Evolutionary conservation across 2,888 invertebrate genomes (phyloP), one percentile per base, ranked within the genome.

Genomic region (Platynereis dumerilii): DNA sequence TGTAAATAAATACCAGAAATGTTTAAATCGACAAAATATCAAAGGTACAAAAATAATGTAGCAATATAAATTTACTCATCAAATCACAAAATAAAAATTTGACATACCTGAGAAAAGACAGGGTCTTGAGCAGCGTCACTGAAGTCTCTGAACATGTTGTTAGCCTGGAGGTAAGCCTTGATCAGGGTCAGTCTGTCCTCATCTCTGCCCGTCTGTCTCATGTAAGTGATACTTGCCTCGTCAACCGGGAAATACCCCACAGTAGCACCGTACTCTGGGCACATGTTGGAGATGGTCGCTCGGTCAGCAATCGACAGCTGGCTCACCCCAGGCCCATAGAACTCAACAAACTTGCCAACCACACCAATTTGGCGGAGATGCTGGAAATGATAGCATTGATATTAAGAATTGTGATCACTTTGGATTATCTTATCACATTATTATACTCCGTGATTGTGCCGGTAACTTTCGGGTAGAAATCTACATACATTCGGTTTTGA

Each of bases 231-330:
- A 29, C 94, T 92, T 67, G 86, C 86, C 29, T 87, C 84, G 85
- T 97, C 97, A 0, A 96, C 92, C 0, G 97, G 94, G 86, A 98
- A 98, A 85, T 91, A 95, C 0, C 94, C 96, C 3, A 95, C 91
- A 0, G 97, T 98, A 20, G 97, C 98, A 0, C 98, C 98, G 82
- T 97, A 98, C 84, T 95, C 94, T 0, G 98, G 98, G 80, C 96
- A 96, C 98, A 99, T 98, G 86, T 99, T 99, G 72, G 96, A 93
- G 62, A 99, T 94, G 0, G 98, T 99, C 0, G 98, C 96, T 54
- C 98, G 87, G 86, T 99, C 98, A 0, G 98, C 97, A 68, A 99
- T 94, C 63, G 94, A 94, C 2, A 99, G 86, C 64, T 92, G 91
- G 0, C 89, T 85, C 2, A 97, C 94, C 1, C 98, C 98, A 0